Evolutionary conservation across 2,797 vertebrate species (phyloP), one percentile per base, ranked within the genome.

Genomic region (Gymnopithys bicolor): DNA sequence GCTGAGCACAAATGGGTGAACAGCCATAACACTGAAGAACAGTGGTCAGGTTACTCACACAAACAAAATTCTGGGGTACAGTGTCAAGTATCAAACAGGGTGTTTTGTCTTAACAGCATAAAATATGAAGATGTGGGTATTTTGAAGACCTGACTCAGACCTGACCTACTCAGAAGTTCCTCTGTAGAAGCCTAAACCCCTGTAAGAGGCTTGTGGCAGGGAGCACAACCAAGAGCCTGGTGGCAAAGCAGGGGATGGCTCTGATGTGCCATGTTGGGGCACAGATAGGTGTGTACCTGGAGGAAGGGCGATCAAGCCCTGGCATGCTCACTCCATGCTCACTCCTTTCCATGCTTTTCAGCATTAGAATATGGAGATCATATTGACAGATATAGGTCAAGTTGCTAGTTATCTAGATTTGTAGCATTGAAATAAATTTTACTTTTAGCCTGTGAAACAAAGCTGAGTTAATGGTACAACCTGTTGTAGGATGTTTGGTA

Each of bases 281-380:
- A 73, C 0, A 0, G 28, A 14, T 0, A 1, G 4, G 5, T 37
- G 9, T 59, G 30, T 3, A 3, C 7, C 48, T 52, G 19, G 22
- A 84, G 28, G 21, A 13, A 75, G 13, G 8, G 11, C 30, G 18
- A 19, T 22, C 74, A 51, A 53, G 32, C 35, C 27, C 43, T 19
- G 74, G 11, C 48, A 14, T 6, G 2, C 30, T 67, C 43, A 22
- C 11, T n/a, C 37, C 52, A 5, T 11, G 6, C 10, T 13, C 13
- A 1, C 56, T 71, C 9, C 14, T 70, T 74, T 60, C 77, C 9
- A 3, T 41, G 12, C 18, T 85, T 85, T 66, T 56, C 63, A 73
- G 13, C 35, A 41, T 59, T 28, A 83, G 37, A 46, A 8, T 56
- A 60, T 78, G 63, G 39, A 86, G 49, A 71, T 45, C 3, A 3